Evolutionary conservation across 1,140 invertebrate genomes (phyloP), one percentile per base, ranked within the genome.

Genomic region (Drosophila mayri): DNA sequence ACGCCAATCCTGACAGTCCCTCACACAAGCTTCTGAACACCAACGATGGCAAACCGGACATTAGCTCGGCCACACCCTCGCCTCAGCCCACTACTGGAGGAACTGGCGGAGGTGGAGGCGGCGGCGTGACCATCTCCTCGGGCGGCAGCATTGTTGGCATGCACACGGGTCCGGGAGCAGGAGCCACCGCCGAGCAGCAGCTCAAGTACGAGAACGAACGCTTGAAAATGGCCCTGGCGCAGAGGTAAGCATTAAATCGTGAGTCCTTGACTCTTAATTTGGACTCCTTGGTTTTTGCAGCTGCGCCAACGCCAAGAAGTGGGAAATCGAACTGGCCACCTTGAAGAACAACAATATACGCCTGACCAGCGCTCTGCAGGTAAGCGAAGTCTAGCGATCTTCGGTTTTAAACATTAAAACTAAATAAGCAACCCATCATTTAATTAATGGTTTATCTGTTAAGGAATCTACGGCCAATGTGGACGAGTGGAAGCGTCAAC

Each of bases 191-290:
- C 9, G 98, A 99, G 92, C 96, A 97, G 91, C 98, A 99, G 93
- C 94, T 99, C 38, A 98, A 99, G 93, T 99, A 99, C 94, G 98
- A 99, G 94, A 99, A 99, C 93, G 98, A 99, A 92, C 95, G 98
- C 80, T 95, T 99, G 44, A 99, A 99, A 94, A 94, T 99, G 75
- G 98, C 98, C 14, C 94, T 99, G 71, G 98, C 98, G 68, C 98
- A 99, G 93, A 98, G 97, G 97, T 98, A 92, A 92, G 83, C 5
- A n/a, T 11, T n/a, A 20, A 3, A 30, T 35, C 4, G 0, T 1
- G 16, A 11, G 2, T 22, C 7, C 1, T 43, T 32, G 20, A 14
- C 18, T 25, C 44, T n/a, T 25, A 35, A 25, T 18, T 20, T 12
- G 14, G 12, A 37, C 14, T 22, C 28, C 10, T 11, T 32, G 6